Percentiles rank a stretch among this genome's conserved stretches.
Conservation (phyloP, 2,888 invertebrate species). For the Odontocerum albicorne region DNA sequence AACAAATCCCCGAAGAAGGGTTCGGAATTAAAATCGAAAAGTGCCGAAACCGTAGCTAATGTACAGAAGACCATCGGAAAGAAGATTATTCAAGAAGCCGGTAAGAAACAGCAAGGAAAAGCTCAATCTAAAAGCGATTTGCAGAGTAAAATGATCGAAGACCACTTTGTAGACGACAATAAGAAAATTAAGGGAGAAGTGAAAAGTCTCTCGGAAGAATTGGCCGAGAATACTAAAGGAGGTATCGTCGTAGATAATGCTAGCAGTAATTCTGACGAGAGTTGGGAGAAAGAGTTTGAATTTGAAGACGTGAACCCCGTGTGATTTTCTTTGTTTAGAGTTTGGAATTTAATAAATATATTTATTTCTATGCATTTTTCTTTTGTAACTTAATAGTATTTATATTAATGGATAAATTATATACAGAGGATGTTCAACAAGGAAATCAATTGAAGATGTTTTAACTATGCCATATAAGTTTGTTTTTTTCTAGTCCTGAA, state of each 20-base stretch:
- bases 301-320: conserved; percentile 52
- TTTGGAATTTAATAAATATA: too few species aligned
- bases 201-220: conserved; percentile 39
- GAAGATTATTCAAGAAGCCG: conserved; percentile 6
- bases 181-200: conserved; percentile 2
- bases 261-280: conserved; percentile 58
- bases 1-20: conserved; percentile 9
- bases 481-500: too few species aligned
- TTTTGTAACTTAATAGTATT: too few species aligned
- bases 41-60: conserved; percentile 27
- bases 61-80: conserved; percentile 18
- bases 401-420: too few species aligned
- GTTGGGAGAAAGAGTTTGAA: conserved; percentile 66
- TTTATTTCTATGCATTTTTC: too few species aligned
- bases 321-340: too few species aligned
- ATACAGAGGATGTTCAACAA: too few species aligned
- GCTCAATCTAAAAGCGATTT: conserved; percentile 45
- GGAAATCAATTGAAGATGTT: too few species aligned
- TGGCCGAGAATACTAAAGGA: conserved; percentile 21
- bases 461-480: too few species aligned
- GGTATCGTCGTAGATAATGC: conserved; percentile 47
- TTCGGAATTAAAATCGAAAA: conserved; percentile 23
- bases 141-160: conserved; percentile 55
- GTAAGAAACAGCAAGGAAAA: background rate
- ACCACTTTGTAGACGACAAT: conserved; percentile 52